Conservation (phyloP, 2,797 vertebrate species). For the Gorsachius magnificus region DNA sequence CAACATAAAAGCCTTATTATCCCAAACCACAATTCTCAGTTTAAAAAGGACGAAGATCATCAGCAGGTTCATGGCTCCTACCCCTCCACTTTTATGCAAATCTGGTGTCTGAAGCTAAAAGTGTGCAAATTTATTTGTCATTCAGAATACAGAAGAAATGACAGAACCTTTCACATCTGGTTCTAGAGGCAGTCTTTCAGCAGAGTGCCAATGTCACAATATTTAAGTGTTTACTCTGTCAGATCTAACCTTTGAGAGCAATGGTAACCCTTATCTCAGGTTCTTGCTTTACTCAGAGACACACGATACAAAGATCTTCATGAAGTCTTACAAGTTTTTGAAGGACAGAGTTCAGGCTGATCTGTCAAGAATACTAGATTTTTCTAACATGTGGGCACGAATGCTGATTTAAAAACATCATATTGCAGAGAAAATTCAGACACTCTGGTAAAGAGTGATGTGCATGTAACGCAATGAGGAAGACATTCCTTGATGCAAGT, state of each 20-base stretch:
- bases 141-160: neutral
- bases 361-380: neutral
- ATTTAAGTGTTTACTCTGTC: neutral
- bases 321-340: neutral
- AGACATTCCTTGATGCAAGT: neutral
- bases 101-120: neutral
- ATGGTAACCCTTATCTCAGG: neutral
- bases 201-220: neutral
- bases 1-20: neutral
- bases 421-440: neutral
- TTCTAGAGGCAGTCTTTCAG: neutral
- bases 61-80: neutral
- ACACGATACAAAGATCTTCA: neutral
- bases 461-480: neutral
- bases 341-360: neutral
- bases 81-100: neutral
- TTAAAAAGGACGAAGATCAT: neutral
- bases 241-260: neutral
- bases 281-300: neutral
- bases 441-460: neutral
- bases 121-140: neutral
- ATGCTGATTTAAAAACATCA: neutral
- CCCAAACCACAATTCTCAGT: neutral
- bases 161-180: neutral
- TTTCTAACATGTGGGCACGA: neutral